These are phyloP conservation scores for Boleophthalmus pectinirostris DNA, from an alignment of 2,113 vertebrate species.

Conservation along the genomic window DNA sequence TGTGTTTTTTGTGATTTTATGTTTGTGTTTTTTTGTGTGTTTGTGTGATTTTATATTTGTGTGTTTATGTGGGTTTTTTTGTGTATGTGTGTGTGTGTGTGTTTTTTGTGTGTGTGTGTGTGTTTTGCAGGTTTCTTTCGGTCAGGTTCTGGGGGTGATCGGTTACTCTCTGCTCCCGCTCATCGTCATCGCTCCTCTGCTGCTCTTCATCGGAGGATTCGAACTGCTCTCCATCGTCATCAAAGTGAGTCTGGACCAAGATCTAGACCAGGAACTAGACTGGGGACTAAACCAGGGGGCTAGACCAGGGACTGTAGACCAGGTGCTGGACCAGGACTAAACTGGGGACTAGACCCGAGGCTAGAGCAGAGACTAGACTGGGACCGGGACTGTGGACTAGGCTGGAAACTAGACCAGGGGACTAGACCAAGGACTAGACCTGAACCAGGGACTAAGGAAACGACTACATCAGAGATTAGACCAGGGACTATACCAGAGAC, in stretches of 20 bases:
- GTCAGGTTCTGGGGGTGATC: conserved; percentile 97
- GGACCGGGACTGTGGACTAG: no score
- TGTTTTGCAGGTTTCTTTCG: conserved; percentile 87
- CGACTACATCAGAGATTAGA: conserved; percentile 58
- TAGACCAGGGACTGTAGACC: neutral
- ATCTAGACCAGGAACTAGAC: neutral
- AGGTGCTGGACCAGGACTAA: neutral
- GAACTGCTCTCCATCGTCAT: conserved; percentile 91
- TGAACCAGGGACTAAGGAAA: no score
- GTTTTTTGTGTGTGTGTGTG: neutral
- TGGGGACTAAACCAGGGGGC: no score
- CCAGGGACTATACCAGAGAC: neutral
- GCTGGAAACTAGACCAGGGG: no score
- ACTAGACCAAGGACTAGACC: no score
- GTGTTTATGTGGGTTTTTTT: no score
- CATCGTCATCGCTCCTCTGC: conserved; percentile 93
- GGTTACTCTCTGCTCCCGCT: conserved; percentile 98
- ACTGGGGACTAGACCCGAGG: neutral
- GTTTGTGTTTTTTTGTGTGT: no score
- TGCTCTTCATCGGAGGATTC: conserved; percentile 90
- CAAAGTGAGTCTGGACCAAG: conserved; percentile 83
- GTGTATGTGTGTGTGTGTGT: no score
- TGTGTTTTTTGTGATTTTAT: no score
- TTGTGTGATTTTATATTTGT: no score
- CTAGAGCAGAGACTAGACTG: no score